Percentiles rank a stretch among this genome's conserved stretches.
Conservation (phyloP, 2,797 vertebrate genomes). For the Acropternis orthonyx region DNA sequence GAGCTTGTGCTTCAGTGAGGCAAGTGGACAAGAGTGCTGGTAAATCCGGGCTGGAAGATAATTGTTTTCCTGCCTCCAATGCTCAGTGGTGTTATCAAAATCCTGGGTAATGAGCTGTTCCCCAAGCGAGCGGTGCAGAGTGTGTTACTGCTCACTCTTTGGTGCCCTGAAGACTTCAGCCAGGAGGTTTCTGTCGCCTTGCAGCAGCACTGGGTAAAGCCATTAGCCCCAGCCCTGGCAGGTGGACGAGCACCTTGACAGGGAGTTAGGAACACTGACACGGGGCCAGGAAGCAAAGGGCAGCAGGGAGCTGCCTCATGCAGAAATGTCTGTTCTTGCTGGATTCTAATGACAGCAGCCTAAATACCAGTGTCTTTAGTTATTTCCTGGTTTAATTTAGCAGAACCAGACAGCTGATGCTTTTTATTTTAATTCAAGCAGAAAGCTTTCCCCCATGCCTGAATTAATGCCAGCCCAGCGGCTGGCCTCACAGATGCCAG, state of each 20-base stretch:
- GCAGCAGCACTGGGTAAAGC: not conserved
- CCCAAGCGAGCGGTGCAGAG: rapidly evolving
- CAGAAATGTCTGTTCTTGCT: not conserved
- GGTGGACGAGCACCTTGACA: rapidly evolving
- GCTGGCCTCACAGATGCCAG: not conserved
- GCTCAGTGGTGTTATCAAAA: not conserved
- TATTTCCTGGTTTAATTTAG: slow-evolving; percentile 13
- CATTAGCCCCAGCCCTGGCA: not conserved
- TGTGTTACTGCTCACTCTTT: too few species aligned
- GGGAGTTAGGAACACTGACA: rapidly evolving
- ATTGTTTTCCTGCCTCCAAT: not conserved
- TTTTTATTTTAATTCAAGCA: slow-evolving; percentile 5
- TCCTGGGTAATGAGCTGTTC: not conserved
- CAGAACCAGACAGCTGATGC: slow-evolving; percentile 16
- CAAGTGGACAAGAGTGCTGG: not conserved
- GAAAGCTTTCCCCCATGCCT: not conserved
- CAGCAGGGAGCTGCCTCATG: not conserved
- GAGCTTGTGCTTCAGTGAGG: not conserved
- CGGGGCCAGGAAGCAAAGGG: rapidly evolving
- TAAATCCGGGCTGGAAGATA: not conserved
- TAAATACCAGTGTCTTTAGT: not conserved
- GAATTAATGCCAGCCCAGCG: not conserved
- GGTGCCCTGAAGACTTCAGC: not conserved
- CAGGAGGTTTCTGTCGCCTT: not conserved
- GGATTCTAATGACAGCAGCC: not conserved